Evolutionary conservation across 2,113 vertebrate genomes (phyloP).

Genomic region (Meles meles): DNA sequence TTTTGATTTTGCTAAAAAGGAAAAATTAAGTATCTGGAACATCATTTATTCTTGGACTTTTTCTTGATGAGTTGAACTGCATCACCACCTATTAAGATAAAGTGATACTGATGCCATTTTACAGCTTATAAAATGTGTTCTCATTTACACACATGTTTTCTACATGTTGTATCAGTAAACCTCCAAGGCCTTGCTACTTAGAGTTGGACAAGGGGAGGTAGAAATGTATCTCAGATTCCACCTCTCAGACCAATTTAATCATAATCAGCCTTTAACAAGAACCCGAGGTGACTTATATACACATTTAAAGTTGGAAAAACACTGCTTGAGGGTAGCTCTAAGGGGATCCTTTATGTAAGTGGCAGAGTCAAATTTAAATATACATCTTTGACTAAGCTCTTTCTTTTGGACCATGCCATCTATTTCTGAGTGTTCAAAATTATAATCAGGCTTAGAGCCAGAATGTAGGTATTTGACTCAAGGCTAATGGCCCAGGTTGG

Average conservation of each 20-base stretch:
- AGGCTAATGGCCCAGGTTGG: conserved; percentile 16
- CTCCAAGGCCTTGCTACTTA: background rate
- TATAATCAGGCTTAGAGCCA: background rate
- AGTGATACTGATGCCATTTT: background rate
- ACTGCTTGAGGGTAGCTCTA: background rate
- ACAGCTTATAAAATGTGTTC: background rate
- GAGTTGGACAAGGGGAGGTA: background rate
- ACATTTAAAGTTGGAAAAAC: background rate
- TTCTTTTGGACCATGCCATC: background rate
- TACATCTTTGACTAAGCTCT: background rate
- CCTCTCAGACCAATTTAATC: background rate
- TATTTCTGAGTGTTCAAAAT: background rate
- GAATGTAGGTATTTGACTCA: conserved; percentile 24
- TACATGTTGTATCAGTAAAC: background rate
- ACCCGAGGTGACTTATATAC: background rate
- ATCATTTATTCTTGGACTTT: conserved; percentile 5
- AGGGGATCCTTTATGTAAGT: background rate
- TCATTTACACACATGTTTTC: background rate
- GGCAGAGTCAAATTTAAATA: conserved; percentile 13
- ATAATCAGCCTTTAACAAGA: background rate
- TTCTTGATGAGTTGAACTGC: conserved; percentile 3
- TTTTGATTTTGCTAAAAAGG: conserved; percentile 20
- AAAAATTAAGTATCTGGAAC: background rate
- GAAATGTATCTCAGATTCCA: background rate
- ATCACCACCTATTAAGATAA: background rate